Base-by-base conservation (phyloP, 2,113 vertebrate genomes). In the Pangasianodon gigas region DNA sequence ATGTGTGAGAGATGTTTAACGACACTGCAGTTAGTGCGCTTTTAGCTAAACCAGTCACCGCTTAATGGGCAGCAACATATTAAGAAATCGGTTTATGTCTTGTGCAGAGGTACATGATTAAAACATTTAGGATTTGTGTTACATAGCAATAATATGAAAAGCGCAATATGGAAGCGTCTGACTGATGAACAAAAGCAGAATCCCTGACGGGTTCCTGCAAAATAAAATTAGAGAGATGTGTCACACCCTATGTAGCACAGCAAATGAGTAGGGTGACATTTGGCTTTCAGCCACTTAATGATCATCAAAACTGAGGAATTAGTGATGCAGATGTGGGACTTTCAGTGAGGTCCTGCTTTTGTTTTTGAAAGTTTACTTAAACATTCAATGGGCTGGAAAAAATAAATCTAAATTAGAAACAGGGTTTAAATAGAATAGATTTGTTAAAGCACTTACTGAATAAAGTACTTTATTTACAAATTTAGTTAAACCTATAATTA, bases 1-100 rank as follows among this genome's bases (percentile, higher is more conserved):
- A 92, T 88, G 48, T 69, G 85, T 29, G 74, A 88, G 75, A 81
- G 82, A 88, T 89, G 85, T 87, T 90, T 87, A 91, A 91, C 52
- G 58, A 89, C 44, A 44, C 69, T 82, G 58, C 21, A 26, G 62
- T 89, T 86, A 80, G 19, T 26, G 41, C 11, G 84, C 89, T 90
- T 90, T 89, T 62, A 90, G 89, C 69, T 62, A 87, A 88, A 83
- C n/a, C 13, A 85, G 67, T 56, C 51, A 21, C 89, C 26, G 13
- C 69, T 67, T 84, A 83, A 83, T 37, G 67, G 46, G 29, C 65
- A 79, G 56, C 13, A 26, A 81, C 88, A 75, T 87, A 37, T 77
- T 60, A 80, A 86, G n/a, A 26, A 84, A 74, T 32, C 13, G 37
- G 29, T 60, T 77, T 48, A 37, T 62, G 29, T 58, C 48, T 60